Base-by-base conservation (phyloP, 2,797 vertebrate species). In the Eidolon dupreanum region DNA sequence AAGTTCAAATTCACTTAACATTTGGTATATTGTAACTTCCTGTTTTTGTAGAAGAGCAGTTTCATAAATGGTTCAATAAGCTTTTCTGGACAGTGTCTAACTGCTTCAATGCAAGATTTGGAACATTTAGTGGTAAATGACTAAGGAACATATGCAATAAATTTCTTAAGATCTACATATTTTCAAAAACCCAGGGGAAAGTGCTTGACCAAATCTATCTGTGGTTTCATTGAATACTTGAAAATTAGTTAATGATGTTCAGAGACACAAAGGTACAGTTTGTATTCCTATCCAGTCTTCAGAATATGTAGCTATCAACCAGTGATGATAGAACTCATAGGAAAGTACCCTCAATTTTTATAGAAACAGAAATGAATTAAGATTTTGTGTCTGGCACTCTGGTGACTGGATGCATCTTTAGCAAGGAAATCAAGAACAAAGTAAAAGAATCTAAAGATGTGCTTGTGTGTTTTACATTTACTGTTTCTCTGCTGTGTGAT, bases 21-120 rank as follows among this genome's bases (percentile, higher is more conserved):
- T 88, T 70, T 70, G 53, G 13, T 65, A 41, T 77, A 83, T 78
- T 73, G 41, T 77, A 82, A 90, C 77, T 96, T 96, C 57, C 86
- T 95, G 63, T 93, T 96, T 97, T 92, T 55, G 87, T 77, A 89
- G 79, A 93, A 81, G 41, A 95, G 79, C 65, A 79, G 88, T 90
- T 91, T 74, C 61, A 57, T 88, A 95, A 91, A 46, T 36, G 46
- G 33, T 79, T 96, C 82, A 79, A 8, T 93, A 49, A 87, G 75
- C 33, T 83, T 33, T 87, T 83, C 93, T 84, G 82, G 83, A 61
- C 65, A 43, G 24, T 59, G 3, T 81, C 51, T 94, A 79, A 84
- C 75, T 93, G 75, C 75, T 68, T 12, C 77, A 90, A 71, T 24
- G 33, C 65, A 85, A 77, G 53, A 84, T 61, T 83, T 87, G 95